These are phyloP conservation scores for Thereva unica DNA, from an alignment of 2,888 invertebrate genomes.

Conservation along the genomic window DNA sequence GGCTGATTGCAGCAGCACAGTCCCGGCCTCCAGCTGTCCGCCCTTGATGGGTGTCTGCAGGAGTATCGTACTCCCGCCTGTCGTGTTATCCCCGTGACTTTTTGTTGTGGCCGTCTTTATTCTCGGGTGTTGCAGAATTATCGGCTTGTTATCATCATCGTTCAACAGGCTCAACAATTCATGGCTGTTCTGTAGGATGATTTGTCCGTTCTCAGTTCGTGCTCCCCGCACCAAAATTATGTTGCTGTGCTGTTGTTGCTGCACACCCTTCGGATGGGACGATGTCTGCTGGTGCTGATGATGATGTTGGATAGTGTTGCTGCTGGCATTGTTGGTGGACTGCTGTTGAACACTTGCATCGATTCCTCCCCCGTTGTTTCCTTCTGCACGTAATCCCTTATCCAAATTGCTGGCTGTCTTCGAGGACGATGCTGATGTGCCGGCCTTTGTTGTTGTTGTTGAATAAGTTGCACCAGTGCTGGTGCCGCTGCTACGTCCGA, in stretches of 20 bases:
- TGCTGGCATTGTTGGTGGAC: constrained; percentile 1
- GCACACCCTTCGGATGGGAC: constrained; percentile 37
- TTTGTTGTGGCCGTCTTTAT: constrained; percentile 44
- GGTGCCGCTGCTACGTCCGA: constrained; percentile 32
- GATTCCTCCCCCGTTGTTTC: constrained; percentile 24
- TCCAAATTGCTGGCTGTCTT: constrained; percentile 38
- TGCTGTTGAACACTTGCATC: constrained; percentile 36
- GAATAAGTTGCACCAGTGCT: constrained; percentile 36
- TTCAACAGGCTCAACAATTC: constrained; percentile 57
- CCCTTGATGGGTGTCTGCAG: constrained; percentile 57
- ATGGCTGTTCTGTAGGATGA: constrained; percentile 58
- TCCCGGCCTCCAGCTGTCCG: constrained; percentile 52
- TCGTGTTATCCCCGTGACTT: constrained; percentile 40
- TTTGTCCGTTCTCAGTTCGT: constrained; percentile 58
- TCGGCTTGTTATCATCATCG: constrained; percentile 51
- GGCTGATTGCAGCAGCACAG: constrained; percentile 41
- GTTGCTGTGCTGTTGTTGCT: constrained; percentile 50
- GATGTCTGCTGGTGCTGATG: constrained; percentile 45
- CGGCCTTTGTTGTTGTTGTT: constrained; percentile 29
- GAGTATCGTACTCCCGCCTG: constrained; percentile 49
- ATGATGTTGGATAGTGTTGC: constrained; percentile 47
- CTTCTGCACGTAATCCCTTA: constrained; percentile 41
- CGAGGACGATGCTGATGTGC: constrained; percentile 27
- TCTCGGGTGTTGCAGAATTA: constrained; percentile 50
- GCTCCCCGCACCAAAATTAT: constrained; percentile 58